These are phyloP conservation scores for Melitaea cinxia DNA, from an alignment of 1,140 invertebrate species.

Conservation along the genomic window DNA sequence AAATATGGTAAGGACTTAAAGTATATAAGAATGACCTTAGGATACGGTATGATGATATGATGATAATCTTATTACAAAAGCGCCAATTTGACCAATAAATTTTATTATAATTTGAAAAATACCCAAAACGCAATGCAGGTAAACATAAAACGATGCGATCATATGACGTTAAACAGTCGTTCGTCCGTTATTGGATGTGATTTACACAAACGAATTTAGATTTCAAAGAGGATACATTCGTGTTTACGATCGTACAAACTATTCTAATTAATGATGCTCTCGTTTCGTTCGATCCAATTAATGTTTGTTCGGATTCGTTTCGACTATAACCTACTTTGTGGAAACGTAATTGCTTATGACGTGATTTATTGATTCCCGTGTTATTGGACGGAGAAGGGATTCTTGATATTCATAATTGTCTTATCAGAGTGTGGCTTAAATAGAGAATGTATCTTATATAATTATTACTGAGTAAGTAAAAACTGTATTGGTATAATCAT, in stretches of 20 bases:
- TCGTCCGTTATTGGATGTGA: conserved; percentile 2
- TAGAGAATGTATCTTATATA: too few relatives aligned
- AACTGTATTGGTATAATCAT: too few relatives aligned
- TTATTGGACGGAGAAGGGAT: not conserved
- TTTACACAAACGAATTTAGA: conserved; percentile 9
- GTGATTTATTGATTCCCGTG: conserved; percentile 16
- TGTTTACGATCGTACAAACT: conserved; percentile 20
- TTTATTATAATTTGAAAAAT: not conserved
- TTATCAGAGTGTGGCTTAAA: not conserved
- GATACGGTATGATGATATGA: too few relatives aligned
- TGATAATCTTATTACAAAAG: too few relatives aligned
- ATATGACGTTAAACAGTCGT: conserved; percentile 11
- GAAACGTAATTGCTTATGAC: conserved; percentile 39
- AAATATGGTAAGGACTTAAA: too few relatives aligned
- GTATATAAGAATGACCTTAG: too few relatives aligned
- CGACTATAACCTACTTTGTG: conserved; percentile 38
- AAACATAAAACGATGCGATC: not conserved
- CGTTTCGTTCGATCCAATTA: conserved; percentile 39
- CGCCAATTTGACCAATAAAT: too few relatives aligned
- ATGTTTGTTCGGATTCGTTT: conserved; percentile 42
- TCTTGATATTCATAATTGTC: not conserved
- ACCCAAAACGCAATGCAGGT: not conserved
- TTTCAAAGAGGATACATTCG: conserved; percentile 14
- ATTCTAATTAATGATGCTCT: conserved; percentile 41
- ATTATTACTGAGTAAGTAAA: too few relatives aligned